phyloP scores from a whole-genome alignment of 2,888 invertebrate genomes.

The Oligia strigilis region DNA sequence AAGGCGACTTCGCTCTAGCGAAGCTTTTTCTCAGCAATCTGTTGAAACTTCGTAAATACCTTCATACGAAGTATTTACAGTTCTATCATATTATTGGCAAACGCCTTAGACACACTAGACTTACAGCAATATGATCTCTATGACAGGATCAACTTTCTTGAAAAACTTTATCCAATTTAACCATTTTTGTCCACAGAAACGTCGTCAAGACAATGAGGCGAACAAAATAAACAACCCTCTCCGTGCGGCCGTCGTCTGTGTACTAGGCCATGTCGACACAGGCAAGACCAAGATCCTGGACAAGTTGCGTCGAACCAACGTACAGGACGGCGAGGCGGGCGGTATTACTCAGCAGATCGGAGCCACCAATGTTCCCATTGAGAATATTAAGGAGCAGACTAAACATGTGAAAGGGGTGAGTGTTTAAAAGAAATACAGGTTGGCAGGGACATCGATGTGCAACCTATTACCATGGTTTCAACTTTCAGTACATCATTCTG shows the following conservation, averaged over 20 bases:
- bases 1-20: too few relatives aligned
- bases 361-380: slow-evolving; percentile 99
- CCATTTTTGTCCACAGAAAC: slow-evolving; percentile 78
- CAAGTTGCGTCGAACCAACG: slow-evolving; percentile 97
- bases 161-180: too few relatives aligned
- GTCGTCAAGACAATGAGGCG: slow-evolving; percentile 87
- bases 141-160: too few relatives aligned
- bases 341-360: slow-evolving; percentile 99
- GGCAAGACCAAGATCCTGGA: slow-evolving; percentile 99
- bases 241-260: slow-evolving; percentile 99
- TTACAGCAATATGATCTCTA: too few relatives aligned
- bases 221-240: slow-evolving; percentile 90
- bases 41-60: too few relatives aligned
- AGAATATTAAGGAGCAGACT: slow-evolving; percentile 98
- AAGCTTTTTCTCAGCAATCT: too few relatives aligned
- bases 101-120: too few relatives aligned
- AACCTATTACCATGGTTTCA: too few relatives aligned
- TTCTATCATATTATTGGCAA: too few relatives aligned
- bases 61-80: too few relatives aligned
- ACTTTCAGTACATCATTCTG: too few relatives aligned
- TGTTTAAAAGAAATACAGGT: background rate
- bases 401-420: slow-evolving; percentile 97
- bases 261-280: slow-evolving; percentile 99
- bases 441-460: too few relatives aligned
- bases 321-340: slow-evolving; percentile 99